These are phyloP conservation scores for Drosophila mayri DNA, from an alignment of 1,140 invertebrate species.

Conservation along the genomic window DNA sequence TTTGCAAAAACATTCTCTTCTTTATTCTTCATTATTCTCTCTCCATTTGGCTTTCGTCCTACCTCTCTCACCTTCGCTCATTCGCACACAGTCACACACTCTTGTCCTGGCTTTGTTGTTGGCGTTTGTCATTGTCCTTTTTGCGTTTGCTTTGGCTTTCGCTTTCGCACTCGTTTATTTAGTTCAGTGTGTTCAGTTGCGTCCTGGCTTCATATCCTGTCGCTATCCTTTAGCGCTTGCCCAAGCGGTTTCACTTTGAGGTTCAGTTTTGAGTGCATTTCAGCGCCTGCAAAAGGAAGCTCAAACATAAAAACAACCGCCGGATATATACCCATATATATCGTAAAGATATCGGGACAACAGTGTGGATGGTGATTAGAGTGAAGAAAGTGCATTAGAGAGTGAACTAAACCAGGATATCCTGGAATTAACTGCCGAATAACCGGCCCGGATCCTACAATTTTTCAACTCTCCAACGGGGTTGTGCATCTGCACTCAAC, in stretches of 20 bases:
- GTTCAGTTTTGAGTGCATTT: slow-evolving; percentile 64
- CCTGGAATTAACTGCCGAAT: slow-evolving; percentile 9
- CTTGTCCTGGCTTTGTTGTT: slow-evolving; percentile 34
- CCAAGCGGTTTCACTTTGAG: slow-evolving; percentile 42
- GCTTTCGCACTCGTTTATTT: slow-evolving; percentile 79
- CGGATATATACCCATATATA: slow-evolving; percentile 19
- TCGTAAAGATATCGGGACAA: slow-evolving; percentile 1
- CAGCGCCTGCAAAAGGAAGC: slow-evolving; percentile 37
- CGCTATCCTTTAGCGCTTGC: slow-evolving; percentile 60
- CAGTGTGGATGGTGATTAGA: slow-evolving; percentile 28
- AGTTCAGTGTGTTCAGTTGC: slow-evolving; percentile 78
- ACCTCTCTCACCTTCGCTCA: slow-evolving; percentile 23
- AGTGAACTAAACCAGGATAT: slow-evolving; percentile 2
- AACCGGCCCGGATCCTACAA: slow-evolving; percentile 32
- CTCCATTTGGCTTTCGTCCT: slow-evolving; percentile 5
- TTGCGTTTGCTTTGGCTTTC: slow-evolving; percentile 68
- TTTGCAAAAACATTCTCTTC: background rate
- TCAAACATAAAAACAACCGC: slow-evolving; percentile 29
- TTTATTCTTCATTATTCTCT: background rate
- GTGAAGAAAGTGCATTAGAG: background rate
- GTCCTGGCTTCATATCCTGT: slow-evolving; percentile 78
- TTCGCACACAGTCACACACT: slow-evolving; percentile 24
- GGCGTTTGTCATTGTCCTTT: slow-evolving; percentile 70
- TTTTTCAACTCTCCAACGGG: slow-evolving; percentile 32
- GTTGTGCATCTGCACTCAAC: slow-evolving; percentile 70